Evolutionary conservation across 1,140 invertebrate species (phyloP), one percentile per base, ranked within the genome.

Genomic region (Psilanteris sp.): DNA sequence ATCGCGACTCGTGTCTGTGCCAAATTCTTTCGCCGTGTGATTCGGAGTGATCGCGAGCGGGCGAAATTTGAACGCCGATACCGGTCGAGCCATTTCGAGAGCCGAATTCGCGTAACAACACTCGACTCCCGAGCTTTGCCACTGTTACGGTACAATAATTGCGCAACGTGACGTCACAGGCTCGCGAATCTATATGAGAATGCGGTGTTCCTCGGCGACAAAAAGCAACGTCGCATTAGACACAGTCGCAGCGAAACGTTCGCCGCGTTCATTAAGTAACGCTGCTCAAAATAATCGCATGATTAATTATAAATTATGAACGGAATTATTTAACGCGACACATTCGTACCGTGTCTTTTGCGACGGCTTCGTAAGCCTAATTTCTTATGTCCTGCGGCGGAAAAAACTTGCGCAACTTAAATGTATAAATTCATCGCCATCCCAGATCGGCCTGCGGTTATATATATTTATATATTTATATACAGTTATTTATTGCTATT

Each of bases 261-360:
- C 46, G 43, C 13, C 20, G 1, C 46, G 27, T 66, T 66, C 37
- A 43, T 54, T 52, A 66, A 52, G 36, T 44, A 54, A 52, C 27
- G 9, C 46, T 27, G 36, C 46, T 66, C 37, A 46, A 67, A 57
- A 68, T 57, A 57, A 59, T 52, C 34, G 26, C 34, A 16, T 59
- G 39, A 70, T 59, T 70, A 59, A 70, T 70, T 41, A 44, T 52
- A 36, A 54, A 67, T 55, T 44, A 55, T 29, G 50, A 14, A 46
- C 24, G 18, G 24, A 26, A 70, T 59, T 50, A 70, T 52, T 48
- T 50, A 48, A n/a, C 11, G 24, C 41, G 26, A 32, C 37, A 16
- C 20, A 36, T 16, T 54, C 15, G 18, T 54, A 70, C 10, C 15
- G 44, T 37, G 14, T 27, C 31, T 44, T 70, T 61, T 52, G 61